These are phyloP conservation scores for Platorchestia sp. DNA, from an alignment of 1,140 invertebrate genomes.

Conservation along the genomic window DNA sequence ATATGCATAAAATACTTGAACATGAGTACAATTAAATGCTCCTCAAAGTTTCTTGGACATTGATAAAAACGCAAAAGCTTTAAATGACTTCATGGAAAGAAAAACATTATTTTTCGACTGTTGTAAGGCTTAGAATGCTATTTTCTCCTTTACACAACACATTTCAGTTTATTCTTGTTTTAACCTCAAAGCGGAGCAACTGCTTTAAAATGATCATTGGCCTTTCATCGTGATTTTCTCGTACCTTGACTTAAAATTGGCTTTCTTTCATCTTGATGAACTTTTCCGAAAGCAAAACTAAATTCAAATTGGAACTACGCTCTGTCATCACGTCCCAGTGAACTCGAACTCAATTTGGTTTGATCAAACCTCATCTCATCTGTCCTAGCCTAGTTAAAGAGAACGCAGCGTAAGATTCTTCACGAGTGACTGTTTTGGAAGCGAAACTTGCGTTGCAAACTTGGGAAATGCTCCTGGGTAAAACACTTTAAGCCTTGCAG, in stretches of 20 bases:
- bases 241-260: neutral
- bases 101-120: too few relatives aligned
- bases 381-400: neutral
- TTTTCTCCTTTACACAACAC: too few relatives aligned
- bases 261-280: too few relatives aligned
- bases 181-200: too few relatives aligned
- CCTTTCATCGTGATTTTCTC: neutral
- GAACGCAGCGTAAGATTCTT: neutral
- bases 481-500: too few relatives aligned
- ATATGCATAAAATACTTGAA: too few relatives aligned
- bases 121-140: neutral
- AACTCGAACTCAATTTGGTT: neutral
- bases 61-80: too few relatives aligned
- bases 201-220: too few relatives aligned
- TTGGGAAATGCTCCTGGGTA: neutral
- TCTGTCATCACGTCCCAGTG: neutral
- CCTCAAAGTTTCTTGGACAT: too few relatives aligned
- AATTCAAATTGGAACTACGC: neutral
- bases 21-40: too few relatives aligned
- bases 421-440: neutral
- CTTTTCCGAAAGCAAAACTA: neutral
- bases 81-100: too few relatives aligned
- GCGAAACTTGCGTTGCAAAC: neutral
- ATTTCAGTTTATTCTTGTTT: too few relatives aligned
- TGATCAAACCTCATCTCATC: neutral